Percentiles rank a stretch among this genome's conserved stretches.
Evolutionary conservation across 2,797 vertebrate species (phyloP).

Genomic region (Monodelphis domestica): DNA sequence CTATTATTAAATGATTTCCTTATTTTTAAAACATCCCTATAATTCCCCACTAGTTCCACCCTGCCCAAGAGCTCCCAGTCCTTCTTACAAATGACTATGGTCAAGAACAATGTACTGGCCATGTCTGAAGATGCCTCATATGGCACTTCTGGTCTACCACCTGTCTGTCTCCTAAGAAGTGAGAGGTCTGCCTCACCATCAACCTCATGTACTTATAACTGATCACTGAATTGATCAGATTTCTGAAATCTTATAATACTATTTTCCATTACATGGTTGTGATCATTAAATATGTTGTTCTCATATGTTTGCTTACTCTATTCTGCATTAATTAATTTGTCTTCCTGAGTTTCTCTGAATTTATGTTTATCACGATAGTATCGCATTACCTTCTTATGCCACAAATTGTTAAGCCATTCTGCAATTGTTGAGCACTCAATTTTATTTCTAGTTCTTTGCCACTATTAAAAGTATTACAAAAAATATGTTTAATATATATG

Average conservation of each 20-base stretch:
- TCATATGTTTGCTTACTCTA: not conserved
- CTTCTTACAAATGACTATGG: not conserved
- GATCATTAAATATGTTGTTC: not conserved
- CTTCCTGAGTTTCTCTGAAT: no score
- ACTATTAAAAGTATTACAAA: not conserved
- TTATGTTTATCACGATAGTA: not conserved
- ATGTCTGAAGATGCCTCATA: not conserved
- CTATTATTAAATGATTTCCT: no score
- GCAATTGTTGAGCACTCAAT: not conserved
- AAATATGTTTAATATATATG: no score
- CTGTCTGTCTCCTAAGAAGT: no score
- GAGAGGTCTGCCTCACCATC: no score
- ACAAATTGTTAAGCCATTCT: not conserved
- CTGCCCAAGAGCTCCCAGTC: not conserved
- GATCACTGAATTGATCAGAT: no score
- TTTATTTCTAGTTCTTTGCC: not conserved
- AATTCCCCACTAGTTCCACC: not conserved
- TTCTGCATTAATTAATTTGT: not conserved
- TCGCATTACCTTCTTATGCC: not conserved
- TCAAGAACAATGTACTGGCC: not conserved
- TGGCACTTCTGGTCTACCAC: no score
- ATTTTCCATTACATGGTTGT: not conserved
- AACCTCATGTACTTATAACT: no score
- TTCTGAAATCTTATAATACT: not conserved
- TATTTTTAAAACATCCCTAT: no score